phyloP scores from a whole-genome alignment of 2,888 invertebrate species.

The Tridacna gigas region DNA sequence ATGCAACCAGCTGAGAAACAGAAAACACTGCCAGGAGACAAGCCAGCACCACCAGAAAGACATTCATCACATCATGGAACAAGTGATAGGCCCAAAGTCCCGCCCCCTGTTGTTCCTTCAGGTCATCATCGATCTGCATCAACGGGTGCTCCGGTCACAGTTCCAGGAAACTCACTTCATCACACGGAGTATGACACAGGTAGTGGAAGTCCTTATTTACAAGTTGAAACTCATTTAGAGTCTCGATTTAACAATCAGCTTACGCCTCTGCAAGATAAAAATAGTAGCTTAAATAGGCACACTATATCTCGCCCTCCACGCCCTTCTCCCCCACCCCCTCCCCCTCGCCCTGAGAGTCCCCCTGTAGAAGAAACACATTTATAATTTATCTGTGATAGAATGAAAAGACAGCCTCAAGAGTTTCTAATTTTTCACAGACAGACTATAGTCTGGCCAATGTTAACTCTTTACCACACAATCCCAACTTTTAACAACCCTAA shows the following conservation, averaged over 20 bases:
- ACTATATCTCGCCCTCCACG: slow-evolving; percentile 69
- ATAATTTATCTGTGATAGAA: slow-evolving; percentile 58
- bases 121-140: slow-evolving; percentile 78
- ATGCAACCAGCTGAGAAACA: slow-evolving; percentile 44
- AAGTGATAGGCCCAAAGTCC: slow-evolving; percentile 75
- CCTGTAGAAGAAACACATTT: slow-evolving; percentile 77
- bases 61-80: slow-evolving; percentile 50
- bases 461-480: too few species aligned
- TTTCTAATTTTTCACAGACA: too few species aligned
- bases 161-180: slow-evolving; percentile 35
- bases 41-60: slow-evolving; percentile 60
- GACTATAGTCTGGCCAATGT: too few species aligned
- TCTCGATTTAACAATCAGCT: slow-evolving; percentile 61
- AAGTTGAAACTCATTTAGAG: slow-evolving; percentile 41
- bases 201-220: slow-evolving; percentile 26
- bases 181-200: slow-evolving; percentile 21
- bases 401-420: slow-evolving; percentile 14
- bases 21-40: slow-evolving; percentile 56
- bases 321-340: slow-evolving; percentile 77
- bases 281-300: slow-evolving; percentile 65
- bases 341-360: slow-evolving; percentile 74
- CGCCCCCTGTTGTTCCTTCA: slow-evolving; percentile 71
- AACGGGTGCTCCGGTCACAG: slow-evolving; percentile 67
- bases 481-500: too few species aligned
- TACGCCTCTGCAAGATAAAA: slow-evolving; percentile 47